These are phyloP conservation scores for Himantopus leucocephalus DNA, from an alignment of 2,113 vertebrate species.

Conservation along the genomic window DNA sequence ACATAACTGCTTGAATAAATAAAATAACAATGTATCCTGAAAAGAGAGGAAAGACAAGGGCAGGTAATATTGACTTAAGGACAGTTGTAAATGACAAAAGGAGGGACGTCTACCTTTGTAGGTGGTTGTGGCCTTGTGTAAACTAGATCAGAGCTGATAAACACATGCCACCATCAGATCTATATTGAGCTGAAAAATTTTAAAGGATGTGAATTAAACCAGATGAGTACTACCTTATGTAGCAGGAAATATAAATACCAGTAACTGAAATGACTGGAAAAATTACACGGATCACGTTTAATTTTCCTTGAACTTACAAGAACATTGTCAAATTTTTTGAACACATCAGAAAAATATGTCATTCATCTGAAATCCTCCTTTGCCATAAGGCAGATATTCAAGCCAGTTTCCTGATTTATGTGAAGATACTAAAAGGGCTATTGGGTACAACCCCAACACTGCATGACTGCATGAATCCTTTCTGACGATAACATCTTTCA, in stretches of 20 bases:
- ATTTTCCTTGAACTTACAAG: neutral
- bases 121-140: neutral
- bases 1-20: conserved; percentile 20
- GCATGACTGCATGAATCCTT: neutral
- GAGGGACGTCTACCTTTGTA: neutral
- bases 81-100: neutral
- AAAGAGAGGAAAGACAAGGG: neutral
- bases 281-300: neutral
- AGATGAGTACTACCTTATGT: neutral
- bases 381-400: neutral
- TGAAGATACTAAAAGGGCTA: neutral
- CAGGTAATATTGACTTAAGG: conserved; percentile 33
- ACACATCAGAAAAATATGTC: neutral
- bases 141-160: neutral
- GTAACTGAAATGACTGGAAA: neutral
- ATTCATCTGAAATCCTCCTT: neutral
- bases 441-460: neutral
- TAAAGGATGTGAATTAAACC: neutral
- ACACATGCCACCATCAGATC: neutral
- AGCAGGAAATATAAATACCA: neutral
- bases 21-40: conserved; percentile 10
- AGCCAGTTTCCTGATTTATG: neutral
- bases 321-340: neutral
- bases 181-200: neutral
- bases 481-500: neutral